Conservation (phyloP, 2,113 vertebrate genomes). For the Collichthys lucidus region DNA sequence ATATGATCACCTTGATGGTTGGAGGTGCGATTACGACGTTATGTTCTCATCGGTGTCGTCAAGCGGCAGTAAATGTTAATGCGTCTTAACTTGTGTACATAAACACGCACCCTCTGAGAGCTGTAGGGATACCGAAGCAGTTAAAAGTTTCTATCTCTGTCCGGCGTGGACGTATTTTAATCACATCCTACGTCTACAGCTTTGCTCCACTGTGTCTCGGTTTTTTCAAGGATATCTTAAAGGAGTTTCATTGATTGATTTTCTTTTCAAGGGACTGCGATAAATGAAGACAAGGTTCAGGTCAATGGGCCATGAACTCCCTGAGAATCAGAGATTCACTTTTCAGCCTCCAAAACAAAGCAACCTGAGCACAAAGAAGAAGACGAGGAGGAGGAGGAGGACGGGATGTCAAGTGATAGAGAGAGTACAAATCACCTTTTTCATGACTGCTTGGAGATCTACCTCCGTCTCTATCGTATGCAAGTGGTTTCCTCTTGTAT, state of each 20-base stretch:
- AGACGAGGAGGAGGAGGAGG: conserved; percentile 2
- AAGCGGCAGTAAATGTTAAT: conserved; percentile 51
- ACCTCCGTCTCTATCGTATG: neutral
- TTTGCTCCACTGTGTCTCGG: neutral
- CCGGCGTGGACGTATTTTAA: neutral
- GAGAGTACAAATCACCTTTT: conserved; percentile 18
- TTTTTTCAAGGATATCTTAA: conserved; percentile 1
- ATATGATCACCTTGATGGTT: conserved; percentile 43
- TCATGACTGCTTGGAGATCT: neutral
- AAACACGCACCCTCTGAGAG: conserved; percentile 1
- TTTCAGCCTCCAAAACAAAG: conserved; percentile 35
- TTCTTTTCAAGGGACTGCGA: conserved; percentile 28
- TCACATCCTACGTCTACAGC: neutral
- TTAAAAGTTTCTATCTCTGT: neutral
- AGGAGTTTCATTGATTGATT: conserved; percentile 17
- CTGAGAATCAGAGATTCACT: conserved; percentile 28
- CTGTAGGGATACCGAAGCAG: neutral
- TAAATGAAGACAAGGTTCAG: conserved; percentile 41
- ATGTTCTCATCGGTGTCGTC: conserved; percentile 26
- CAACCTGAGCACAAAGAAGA: conserved; percentile 11
- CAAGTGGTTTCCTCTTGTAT: neutral
- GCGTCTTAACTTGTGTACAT: conserved; percentile 24
- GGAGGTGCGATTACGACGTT: neutral
- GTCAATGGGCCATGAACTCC: conserved; percentile 32
- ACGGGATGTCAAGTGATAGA: conserved; percentile 44